phyloP scores from a whole-genome alignment of 2,113 vertebrate genomes.

The Dendropsophus ebraccatus region DNA sequence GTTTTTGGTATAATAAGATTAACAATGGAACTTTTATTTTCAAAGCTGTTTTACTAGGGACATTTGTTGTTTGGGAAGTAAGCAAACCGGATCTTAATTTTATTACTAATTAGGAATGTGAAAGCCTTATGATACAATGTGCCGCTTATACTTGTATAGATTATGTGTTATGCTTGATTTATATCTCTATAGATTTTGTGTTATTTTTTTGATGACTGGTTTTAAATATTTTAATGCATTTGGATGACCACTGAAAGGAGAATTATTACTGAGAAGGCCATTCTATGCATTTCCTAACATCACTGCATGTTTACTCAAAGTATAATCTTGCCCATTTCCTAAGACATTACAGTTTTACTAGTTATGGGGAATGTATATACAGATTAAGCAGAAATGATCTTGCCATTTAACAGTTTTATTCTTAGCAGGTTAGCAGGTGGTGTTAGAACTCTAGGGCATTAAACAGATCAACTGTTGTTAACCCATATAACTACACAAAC shows the following conservation, averaged over 20 bases:
- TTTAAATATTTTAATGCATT: constrained; percentile 24
- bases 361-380: not conserved
- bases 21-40: constrained; percentile 18
- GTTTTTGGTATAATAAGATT: constrained; percentile 39
- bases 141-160: not conserved
- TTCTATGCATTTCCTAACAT: not conserved
- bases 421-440: no score
- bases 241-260: constrained; percentile 12
- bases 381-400: not conserved
- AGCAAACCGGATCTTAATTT: not conserved
- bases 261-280: not conserved
- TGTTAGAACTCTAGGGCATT: no score
- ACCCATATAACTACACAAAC: no score
- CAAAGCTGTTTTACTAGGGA: constrained; percentile 3
- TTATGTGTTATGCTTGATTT: constrained; percentile 13
- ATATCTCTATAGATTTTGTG: constrained; percentile 13
- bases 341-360: constrained; percentile 8
- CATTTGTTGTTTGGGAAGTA: constrained; percentile 2
- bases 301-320: not conserved
- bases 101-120: not conserved
- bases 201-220: constrained; percentile 12
- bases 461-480: no score
- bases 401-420: not conserved
- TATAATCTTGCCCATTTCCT: not conserved
- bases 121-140: not conserved